Evolutionary conservation across 2,888 invertebrate species (phyloP), one percentile per base, ranked within the genome.

Genomic region (Dolomedes plantarius): DNA sequence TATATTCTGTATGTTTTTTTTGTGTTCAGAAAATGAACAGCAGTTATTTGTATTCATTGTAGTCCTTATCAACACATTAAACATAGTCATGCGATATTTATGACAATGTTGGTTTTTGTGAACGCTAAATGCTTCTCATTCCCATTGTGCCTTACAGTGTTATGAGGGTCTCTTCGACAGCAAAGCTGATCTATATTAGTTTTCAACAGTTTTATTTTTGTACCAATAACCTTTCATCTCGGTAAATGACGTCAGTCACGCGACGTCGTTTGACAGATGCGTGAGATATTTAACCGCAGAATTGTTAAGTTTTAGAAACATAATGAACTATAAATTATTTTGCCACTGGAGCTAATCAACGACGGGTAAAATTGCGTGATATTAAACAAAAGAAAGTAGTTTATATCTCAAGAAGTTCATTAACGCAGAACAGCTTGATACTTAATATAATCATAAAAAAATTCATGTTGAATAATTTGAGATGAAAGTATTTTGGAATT

Each of bases 301-400:
- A 56, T 56, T 56, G 56, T 56, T 56, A 56, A 56, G 56, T 23
- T 56, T 56, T 46, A 23, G 56, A 23, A 56, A 23, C 56, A 56
- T 23, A 56, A 23, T 23, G 56, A 23, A 56, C 56, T 19, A 56
- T 56, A 56, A 56, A 56, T 56, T 56, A 56, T 56, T 56, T 56
- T 56, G 56, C 56, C 56, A 56, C 56, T 11, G 56, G 23, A 23
- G 16, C 56, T 56, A 56, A 56, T 56, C 56, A 56, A 11, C 56
- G 11, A 23, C 19, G 3, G 23, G 56, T 23, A 1, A 23, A 2
- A 56, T 56, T 56, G 56, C 56, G 56, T 56, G 56, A 23, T 19
- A 0, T 6, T 11, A 19, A 56, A 23, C 23, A 56, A 56, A 56
- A 56, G 56, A 16, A 46, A 16, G 41, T 36, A 46, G 41, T 2